Base-by-base conservation (phyloP, 2,888 invertebrate genomes). In the Diploptera punctata region DNA sequence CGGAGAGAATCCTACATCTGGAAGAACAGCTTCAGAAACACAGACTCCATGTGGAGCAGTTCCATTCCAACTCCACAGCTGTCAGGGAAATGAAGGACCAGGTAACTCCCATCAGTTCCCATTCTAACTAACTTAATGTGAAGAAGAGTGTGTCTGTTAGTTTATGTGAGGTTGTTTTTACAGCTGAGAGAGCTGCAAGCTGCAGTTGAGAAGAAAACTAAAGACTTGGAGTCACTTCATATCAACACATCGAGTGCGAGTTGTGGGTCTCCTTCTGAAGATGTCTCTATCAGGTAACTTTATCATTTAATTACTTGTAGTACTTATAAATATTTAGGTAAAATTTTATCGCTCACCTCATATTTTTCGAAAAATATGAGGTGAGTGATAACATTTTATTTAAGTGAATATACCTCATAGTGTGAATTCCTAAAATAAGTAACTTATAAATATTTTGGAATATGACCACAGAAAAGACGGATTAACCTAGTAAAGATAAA, bases 211-310 rank as follows among this genome's bases (percentile, higher is more conserved):
- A 89, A 88, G 57, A 89, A 91, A 80, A 91, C 92, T n/a, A 89
- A 88, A 76, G 88, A 88, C 62, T 81, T 95, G 75, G 94, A 95
- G 83, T 86, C 89, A 0, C 81, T 90, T 9, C 92, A 93, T 81
- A 90, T 92, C 0, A 84, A 87, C 68, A 73, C 69, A 5, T 86
- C 89, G 71, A 86, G 88, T 52, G 85, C 90, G 57, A 87, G 90
- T 77, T 86, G 91, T 79, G 91, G 92, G 79, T 93, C 92, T 76
- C 92, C 91, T 61, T 93, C 93, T 75, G 95, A 95, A 83, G 95
- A 95, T 80, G 90, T 94, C 44, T 95, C 95, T 0, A 77, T 80
- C 29, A 75, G 79, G 76, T 78, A 76, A 60, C 75, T 70, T n/a
- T n/a, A n/a, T n/a, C n/a, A n/a, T n/a, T n/a, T n/a, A n/a, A n/a